phyloP scores from a whole-genome alignment of 2,888 invertebrate species.

The Lepeophtheirus nordmannii region DNA sequence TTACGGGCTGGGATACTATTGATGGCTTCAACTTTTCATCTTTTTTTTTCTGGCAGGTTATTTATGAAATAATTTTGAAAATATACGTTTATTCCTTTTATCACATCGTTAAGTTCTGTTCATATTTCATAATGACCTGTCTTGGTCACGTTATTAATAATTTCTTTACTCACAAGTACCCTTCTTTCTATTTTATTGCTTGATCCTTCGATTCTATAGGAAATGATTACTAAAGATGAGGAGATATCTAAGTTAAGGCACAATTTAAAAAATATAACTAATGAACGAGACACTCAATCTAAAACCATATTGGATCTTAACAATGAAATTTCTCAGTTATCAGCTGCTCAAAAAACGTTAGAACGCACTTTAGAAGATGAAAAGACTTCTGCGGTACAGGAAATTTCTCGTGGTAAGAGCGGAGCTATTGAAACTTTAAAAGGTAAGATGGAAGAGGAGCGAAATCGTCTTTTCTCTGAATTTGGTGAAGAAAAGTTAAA shows the following conservation, averaged over 20 bases:
- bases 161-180: too few relatives aligned
- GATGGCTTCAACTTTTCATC: too few relatives aligned
- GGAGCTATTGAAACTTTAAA: slow-evolving; percentile 35
- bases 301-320: slow-evolving; percentile 27
- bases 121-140: too few relatives aligned
- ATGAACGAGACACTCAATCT: background rate
- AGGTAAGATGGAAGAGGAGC: slow-evolving; percentile 28
- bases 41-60: too few relatives aligned
- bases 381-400: slow-evolving; percentile 29
- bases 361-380: slow-evolving; percentile 33
- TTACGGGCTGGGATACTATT: background rate
- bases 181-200: too few relatives aligned
- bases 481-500: slow-evolving; percentile 13
- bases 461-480: slow-evolving; percentile 24
- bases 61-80: too few relatives aligned
- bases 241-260: slow-evolving; percentile 19
- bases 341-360: slow-evolving; percentile 35
- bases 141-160: too few relatives aligned
- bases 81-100: too few relatives aligned
- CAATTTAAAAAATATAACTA: slow-evolving; percentile 3
- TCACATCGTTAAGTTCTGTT: too few relatives aligned
- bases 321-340: slow-evolving; percentile 31
- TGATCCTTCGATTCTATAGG: background rate
- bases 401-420: slow-evolving; percentile 35
- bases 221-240: slow-evolving; percentile 21